A percentile compares a stretch with the other conserved stretches of the same genome.
Conservation (phyloP, 37 sponge, comb jelly and placozoan species). For the Theonella swinhoei region DNA sequence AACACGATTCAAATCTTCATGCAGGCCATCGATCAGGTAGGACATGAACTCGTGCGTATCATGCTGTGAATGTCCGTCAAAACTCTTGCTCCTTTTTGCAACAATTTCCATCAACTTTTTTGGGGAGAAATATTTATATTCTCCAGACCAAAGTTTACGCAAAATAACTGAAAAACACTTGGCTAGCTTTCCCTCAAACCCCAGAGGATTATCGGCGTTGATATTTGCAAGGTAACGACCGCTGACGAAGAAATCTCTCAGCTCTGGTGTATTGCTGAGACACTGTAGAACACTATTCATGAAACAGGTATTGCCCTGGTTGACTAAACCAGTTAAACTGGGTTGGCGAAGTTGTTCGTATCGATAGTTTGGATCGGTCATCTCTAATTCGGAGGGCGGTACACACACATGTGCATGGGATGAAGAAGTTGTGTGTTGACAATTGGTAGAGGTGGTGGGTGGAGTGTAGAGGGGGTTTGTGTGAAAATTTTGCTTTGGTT, state of each 20-base stretch:
- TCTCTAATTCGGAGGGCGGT: not conserved
- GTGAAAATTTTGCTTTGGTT: not conserved
- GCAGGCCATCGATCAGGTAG: constrained; percentile 86
- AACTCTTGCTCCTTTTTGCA: constrained; percentile 36
- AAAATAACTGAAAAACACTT: constrained; percentile 52
- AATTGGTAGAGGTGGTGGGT: not conserved
- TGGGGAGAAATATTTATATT: constrained; percentile 43
- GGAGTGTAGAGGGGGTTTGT: not conserved
- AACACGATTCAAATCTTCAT: constrained; percentile 91
- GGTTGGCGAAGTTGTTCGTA: constrained; percentile 1
- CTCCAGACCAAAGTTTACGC: constrained; percentile 68
- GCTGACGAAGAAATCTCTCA: constrained; percentile 57
- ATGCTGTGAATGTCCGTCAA: constrained; percentile 75
- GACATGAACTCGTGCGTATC: constrained; percentile 92
- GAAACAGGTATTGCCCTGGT: constrained; percentile 83
- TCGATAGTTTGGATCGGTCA: constrained; percentile 4
- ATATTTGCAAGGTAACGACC: constrained; percentile 54
- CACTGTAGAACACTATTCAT: constrained; percentile 79
- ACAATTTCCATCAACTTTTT: constrained; percentile 37
- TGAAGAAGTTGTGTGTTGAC: not conserved
- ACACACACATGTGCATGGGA: not conserved
- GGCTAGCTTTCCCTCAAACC: constrained; percentile 75
- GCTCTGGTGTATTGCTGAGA: constrained; percentile 47
- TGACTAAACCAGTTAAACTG: constrained; percentile 65
- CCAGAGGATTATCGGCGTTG: constrained; percentile 76